Evolutionary conservation across 2,113 vertebrate genomes (phyloP).

Genomic region (Anhinga anhinga): DNA sequence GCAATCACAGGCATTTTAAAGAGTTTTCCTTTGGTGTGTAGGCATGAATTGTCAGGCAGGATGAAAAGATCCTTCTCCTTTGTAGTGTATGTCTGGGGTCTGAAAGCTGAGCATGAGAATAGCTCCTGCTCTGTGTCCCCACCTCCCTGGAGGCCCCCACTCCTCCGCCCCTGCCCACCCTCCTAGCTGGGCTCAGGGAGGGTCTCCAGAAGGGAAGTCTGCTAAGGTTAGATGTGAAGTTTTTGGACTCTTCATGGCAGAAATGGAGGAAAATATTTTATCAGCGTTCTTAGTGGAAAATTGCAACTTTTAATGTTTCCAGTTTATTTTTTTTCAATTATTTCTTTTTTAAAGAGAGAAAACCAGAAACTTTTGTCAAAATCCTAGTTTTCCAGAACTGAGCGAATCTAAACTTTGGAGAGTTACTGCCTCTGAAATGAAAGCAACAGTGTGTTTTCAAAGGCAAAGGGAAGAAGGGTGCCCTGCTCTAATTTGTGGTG

Average conservation of each 20-base stretch:
- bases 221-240: not conserved
- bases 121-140: not conserved
- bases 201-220: not conserved
- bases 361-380: not conserved
- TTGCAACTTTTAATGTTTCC: not conserved
- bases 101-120: not conserved
- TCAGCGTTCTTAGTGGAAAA: not conserved
- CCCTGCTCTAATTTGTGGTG: not conserved
- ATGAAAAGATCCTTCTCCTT: slow-evolving; percentile 2
- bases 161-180: not conserved
- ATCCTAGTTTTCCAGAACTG: not conserved
- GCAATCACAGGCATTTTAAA: not conserved
- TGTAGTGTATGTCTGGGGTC: not conserved
- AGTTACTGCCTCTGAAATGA: not conserved
- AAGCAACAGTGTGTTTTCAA: not conserved
- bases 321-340: not conserved
- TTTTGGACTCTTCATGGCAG: not conserved
- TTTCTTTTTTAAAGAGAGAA: not conserved
- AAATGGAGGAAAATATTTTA: not conserved
- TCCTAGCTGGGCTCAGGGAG: not conserved
- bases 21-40: not conserved
- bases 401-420: not conserved
- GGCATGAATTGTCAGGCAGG: not conserved
- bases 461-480: not conserved
- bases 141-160: not conserved